These are phyloP conservation scores for Ypsolopha sequella DNA, from an alignment of 2,888 invertebrate species.

Conservation along the genomic window DNA sequence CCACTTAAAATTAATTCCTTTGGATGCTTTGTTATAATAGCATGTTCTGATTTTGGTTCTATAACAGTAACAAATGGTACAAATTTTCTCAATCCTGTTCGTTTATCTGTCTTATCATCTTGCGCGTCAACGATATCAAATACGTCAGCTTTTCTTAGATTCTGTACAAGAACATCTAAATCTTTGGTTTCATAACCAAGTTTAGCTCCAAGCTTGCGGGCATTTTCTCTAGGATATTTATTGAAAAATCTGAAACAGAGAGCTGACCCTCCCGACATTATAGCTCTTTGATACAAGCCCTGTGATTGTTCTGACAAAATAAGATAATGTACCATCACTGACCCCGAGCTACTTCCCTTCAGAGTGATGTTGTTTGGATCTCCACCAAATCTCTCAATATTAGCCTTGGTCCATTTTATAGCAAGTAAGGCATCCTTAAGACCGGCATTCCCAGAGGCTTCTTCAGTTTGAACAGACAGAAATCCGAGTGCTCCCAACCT, in stretches of 20 bases:
- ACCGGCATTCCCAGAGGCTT: slow-evolving; percentile 30
- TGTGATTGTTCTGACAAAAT: slow-evolving; percentile 23
- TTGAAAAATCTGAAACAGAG: slow-evolving; percentile 18
- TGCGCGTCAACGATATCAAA: slow-evolving; percentile 20
- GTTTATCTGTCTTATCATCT: slow-evolving; percentile 8
- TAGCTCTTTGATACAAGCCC: slow-evolving; percentile 20
- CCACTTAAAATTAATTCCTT: slow-evolving; percentile 25
- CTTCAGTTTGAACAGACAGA: slow-evolving; percentile 22
- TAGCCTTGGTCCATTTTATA: slow-evolving; percentile 27
- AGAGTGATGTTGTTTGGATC: slow-evolving; percentile 23
- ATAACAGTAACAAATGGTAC: slow-evolving; percentile 36
- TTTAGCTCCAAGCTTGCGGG: slow-evolving; percentile 14
- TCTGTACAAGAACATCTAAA: slow-evolving; percentile 11
- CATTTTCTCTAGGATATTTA: slow-evolving; percentile 15
- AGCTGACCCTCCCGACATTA: slow-evolving; percentile 21
- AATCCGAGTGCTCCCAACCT: slow-evolving; percentile 37
- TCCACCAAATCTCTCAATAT: slow-evolving; percentile 29
- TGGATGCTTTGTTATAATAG: slow-evolving; percentile 34
- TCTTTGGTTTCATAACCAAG: slow-evolving; percentile 13
- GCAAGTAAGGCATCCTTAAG: slow-evolving; percentile 29
- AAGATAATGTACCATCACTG: slow-evolving; percentile 26
- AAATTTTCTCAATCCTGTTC: slow-evolving; percentile 16
- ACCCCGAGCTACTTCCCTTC: slow-evolving; percentile 33
- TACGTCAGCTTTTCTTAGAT: slow-evolving; percentile 13
- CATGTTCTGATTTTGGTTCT: slow-evolving; percentile 25